Base-by-base conservation (phyloP, 2,888 invertebrate species). In the Lottia scabra region DNA sequence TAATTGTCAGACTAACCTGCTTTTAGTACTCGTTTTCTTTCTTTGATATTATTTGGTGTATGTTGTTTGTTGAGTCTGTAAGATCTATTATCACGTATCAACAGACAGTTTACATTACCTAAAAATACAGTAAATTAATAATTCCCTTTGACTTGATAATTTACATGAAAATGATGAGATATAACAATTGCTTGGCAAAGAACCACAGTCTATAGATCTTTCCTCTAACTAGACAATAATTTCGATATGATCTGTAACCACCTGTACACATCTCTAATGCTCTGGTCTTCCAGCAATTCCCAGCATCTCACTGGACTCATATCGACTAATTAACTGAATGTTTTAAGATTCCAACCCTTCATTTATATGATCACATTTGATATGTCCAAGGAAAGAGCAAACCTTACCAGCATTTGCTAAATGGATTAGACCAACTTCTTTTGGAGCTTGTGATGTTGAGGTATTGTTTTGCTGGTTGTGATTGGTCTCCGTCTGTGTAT, bases 401-500 rank as follows among this genome's bases (percentile, higher is more conserved):
- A 16, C 46, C 65, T 48, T 75, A 88, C 88, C 88, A 76, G 86
- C 81, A 83, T 88, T 87, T 13, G 88, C 87, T 23, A 88, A 68
- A 72, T 88, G 84, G 27, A 88, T 79, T 15, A 77, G 74, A 5
- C 87, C 88, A 1, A 84, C 66, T 45, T 78, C 78, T 26, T 76
- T 75, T 5, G 82, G 81, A 66, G 81, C 78, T 12, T 84, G 81
- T 0, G 69, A n/a, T n/a, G n/a, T 68, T n/a, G 75, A 64, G 13
- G 67, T 65, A 13, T 65, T 74, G n/a, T 63, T 46, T 4, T 48
- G 44, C 0, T 68, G 63, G n/a, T 44, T 63, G n/a, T n/a, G n/a
- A n/a, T 65, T 68, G 16, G 65, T 65, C 8, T 70, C 71, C 10
- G 44, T 67, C 19, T 74, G 70, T 1, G 74, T 74, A 66, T 77